Conservation (phyloP, 2,113 vertebrate genomes). For the Boulengeromyrus knoepffleri region DNA sequence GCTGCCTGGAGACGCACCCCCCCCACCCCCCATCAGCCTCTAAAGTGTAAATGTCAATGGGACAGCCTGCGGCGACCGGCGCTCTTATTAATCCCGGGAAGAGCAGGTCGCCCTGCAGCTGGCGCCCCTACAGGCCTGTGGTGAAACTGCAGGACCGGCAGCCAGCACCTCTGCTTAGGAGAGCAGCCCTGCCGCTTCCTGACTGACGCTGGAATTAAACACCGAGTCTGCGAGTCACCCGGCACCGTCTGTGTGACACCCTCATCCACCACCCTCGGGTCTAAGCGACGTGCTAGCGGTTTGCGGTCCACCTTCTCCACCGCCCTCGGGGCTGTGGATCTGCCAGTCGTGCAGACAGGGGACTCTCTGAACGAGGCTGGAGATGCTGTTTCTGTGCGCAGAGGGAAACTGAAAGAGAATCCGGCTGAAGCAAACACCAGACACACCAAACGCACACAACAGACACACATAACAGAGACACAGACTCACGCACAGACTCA, state of each 20-base stretch:
- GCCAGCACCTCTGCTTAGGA: neutral
- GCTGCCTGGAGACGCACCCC: neutral
- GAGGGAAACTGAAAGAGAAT: neutral
- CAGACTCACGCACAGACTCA: neutral
- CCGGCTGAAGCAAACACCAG: neutral
- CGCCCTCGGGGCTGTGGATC: neutral
- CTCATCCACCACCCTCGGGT: neutral
- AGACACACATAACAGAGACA: neutral
- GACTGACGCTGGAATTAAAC: neutral
- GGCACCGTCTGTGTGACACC: neutral
- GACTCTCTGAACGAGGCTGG: neutral
- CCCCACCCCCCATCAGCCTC: neutral
- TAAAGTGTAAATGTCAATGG: constrained; percentile 25
- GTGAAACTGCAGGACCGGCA: neutral
- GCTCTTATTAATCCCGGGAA: constrained; percentile 18
- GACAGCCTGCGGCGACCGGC: neutral
- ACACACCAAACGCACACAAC: neutral
- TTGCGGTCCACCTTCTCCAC: neutral
- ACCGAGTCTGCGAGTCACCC: neutral
- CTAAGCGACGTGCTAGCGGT: neutral
- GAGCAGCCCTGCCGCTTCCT: neutral
- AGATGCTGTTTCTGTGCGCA: neutral
- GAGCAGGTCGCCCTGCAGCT: neutral
- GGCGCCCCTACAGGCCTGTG: neutral
- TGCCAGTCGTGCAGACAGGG: neutral